Conservation (phyloP, 2,888 invertebrate genomes). For the Eupelmus urozonus region DNA sequence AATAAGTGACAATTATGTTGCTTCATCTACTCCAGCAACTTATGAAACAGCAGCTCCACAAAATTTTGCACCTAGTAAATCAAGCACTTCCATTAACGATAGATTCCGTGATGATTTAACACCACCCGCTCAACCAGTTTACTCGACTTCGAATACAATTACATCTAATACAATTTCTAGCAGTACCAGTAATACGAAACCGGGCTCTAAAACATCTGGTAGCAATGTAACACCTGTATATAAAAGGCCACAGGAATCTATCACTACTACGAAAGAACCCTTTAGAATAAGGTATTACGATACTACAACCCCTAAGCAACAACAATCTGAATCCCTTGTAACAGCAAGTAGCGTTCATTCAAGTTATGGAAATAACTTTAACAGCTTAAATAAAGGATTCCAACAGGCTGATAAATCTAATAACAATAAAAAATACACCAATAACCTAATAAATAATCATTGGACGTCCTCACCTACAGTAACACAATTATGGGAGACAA, state of each 20-base stretch:
- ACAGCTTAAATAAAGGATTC: slow-evolving; percentile 54
- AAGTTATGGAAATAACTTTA: slow-evolving; percentile 66
- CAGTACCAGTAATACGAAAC: slow-evolving; percentile 24
- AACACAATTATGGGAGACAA: slow-evolving; percentile 83
- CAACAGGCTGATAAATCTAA: slow-evolving; percentile 59
- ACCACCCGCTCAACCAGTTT: slow-evolving; percentile 57
- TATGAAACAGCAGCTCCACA: slow-evolving; percentile 62
- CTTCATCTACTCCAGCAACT: slow-evolving; percentile 72
- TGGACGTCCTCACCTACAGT: slow-evolving; percentile 79
- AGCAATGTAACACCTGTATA: slow-evolving; percentile 55
- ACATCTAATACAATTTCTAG: slow-evolving; percentile 15
- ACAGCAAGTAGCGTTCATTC: slow-evolving; percentile 68
- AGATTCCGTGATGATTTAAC: slow-evolving; percentile 60
- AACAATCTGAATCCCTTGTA: slow-evolving; percentile 64
- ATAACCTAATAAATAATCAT: slow-evolving; percentile 74
- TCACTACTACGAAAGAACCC: slow-evolving; percentile 65
- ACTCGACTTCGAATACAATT: slow-evolving; percentile 33
- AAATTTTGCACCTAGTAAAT: slow-evolving; percentile 55
- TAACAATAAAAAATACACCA: slow-evolving; percentile 59
- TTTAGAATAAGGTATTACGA: slow-evolving; percentile 71
- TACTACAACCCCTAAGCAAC: slow-evolving; percentile 60
- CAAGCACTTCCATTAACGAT: slow-evolving; percentile 38
- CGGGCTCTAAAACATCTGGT: neutral
- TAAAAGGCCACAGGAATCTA: slow-evolving; percentile 43
- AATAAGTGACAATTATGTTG: slow-evolving; percentile 71